phyloP scores from a whole-genome alignment of 1,140 invertebrate species.

The Eueides isabella region DNA sequence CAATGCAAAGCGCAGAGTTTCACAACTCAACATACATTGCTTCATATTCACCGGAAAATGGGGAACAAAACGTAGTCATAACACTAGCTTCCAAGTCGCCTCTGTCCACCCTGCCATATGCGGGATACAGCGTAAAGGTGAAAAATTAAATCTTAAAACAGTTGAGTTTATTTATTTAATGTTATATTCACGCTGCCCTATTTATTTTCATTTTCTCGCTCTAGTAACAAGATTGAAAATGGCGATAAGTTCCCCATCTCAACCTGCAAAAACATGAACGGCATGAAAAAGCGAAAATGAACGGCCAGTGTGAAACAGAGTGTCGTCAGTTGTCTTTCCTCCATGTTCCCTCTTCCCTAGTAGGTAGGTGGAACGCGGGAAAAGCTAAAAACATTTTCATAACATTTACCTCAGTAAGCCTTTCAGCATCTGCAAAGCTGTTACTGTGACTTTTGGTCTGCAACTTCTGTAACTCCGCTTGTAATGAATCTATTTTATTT shows the following conservation, averaged over 20 bases:
- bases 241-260: too few relatives aligned
- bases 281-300: too few relatives aligned
- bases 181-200: too few relatives aligned
- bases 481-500: constrained; percentile 65
- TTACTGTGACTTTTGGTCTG: constrained; percentile 56
- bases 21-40: background rate
- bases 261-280: too few relatives aligned
- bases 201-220: too few relatives aligned
- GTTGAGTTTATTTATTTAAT: too few relatives aligned
- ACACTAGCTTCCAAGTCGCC: background rate
- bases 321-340: too few relatives aligned
- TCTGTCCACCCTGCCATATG: background rate
- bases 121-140: background rate
- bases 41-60: background rate
- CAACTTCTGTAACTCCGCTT: constrained; percentile 57
- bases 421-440: constrained; percentile 69
- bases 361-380: too few relatives aligned
- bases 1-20: background rate
- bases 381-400: background rate
- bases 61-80: background rate
- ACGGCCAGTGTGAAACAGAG: too few relatives aligned
- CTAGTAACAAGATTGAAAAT: too few relatives aligned
- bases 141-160: too few relatives aligned
- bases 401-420: constrained; percentile 60
- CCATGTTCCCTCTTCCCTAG: too few relatives aligned